Base-by-base conservation (phyloP, 2,113 vertebrate genomes). In the Callipepla californica region DNA sequence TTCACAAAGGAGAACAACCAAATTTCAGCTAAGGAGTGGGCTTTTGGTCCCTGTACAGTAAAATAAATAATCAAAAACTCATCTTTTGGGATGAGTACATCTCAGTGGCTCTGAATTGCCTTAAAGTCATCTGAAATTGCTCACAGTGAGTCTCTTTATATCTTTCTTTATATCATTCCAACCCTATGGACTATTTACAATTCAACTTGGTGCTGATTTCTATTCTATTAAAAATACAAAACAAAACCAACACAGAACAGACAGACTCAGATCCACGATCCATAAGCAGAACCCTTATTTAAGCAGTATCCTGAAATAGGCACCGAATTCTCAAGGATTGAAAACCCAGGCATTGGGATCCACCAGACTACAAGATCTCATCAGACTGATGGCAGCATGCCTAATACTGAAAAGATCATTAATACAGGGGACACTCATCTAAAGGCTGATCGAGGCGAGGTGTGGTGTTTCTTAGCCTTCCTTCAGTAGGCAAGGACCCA, bases 191-290 rank as follows among this genome's bases (percentile, higher is more conserved):
- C 23, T 73, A 50, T 32, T 25, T 36, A 10, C 1, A 50, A 15
- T 23, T 34, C 0, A 0, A 84, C 57, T 0, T 5, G 7, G 23
- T 53, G 32, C 13, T 2, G 2, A 48, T 36, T 76, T 34, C 26
- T 50, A 2, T 8, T 8, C 55, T n/a, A 18, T 63, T 62, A 38
- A 40, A 63, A 63, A 63, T 20, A 62, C 10, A 26, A 62, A 38
- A 61, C 34, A 61, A 62, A 25, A 36, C 57, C 32, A 36, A 61
- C 17, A 42, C 75, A 61, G n/a, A 77, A 66, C 14, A 2, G 0
- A 34, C 30, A 28, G 21, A 14, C 12, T 87, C 66, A 85, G n/a
- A 40, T 38, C 38, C 59, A 69, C 69, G 55, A 75, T 70, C 74
- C 30, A 32, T 25, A 26, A 45, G 30, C 66, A 58, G 13, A 36